These are phyloP conservation scores for Coleophora flavipennella DNA, from an alignment of 2,888 invertebrate species.

Conservation along the genomic window DNA sequence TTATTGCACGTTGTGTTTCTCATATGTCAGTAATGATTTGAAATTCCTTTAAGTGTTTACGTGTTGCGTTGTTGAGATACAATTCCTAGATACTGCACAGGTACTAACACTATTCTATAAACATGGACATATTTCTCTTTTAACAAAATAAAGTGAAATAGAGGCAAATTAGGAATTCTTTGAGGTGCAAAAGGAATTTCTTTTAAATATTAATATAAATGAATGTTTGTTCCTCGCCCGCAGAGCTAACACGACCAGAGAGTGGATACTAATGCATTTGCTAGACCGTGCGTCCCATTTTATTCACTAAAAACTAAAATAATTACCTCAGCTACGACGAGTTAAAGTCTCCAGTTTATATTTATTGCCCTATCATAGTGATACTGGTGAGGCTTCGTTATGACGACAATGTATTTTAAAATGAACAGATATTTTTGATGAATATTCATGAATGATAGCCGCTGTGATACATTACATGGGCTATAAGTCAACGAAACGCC, in stretches of 20 bases:
- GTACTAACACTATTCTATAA: no score
- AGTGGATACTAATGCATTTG: conserved; percentile 46
- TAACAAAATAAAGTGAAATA: no score
- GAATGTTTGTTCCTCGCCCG: no score
- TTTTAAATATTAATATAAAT: not conserved
- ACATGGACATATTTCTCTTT: no score
- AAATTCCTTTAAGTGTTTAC: not conserved
- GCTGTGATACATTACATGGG: conserved; percentile 62
- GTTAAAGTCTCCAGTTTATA: conserved; percentile 48
- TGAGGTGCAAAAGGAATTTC: conserved; percentile 8
- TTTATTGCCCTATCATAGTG: conserved; percentile 52
- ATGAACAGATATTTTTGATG: conserved; percentile 55
- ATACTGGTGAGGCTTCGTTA: conserved; percentile 24
- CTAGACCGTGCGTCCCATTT: conserved; percentile 44
- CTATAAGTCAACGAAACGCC: conserved; percentile 65
- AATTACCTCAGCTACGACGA: conserved; percentile 47
- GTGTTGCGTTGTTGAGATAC: no score
- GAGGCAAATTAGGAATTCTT: no score
- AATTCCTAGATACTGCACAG: no score
- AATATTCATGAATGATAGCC: conserved; percentile 71
- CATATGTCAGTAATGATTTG: not conserved
- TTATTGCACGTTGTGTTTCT: not conserved
- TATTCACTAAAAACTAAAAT: conserved; percentile 49
- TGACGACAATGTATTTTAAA: conserved; percentile 47
- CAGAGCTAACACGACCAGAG: not conserved